A percentile compares a stretch with the other conserved stretches of the same genome.
Conservation (phyloP, 2,888 invertebrate genomes). For the Hoplodrina blanda region DNA sequence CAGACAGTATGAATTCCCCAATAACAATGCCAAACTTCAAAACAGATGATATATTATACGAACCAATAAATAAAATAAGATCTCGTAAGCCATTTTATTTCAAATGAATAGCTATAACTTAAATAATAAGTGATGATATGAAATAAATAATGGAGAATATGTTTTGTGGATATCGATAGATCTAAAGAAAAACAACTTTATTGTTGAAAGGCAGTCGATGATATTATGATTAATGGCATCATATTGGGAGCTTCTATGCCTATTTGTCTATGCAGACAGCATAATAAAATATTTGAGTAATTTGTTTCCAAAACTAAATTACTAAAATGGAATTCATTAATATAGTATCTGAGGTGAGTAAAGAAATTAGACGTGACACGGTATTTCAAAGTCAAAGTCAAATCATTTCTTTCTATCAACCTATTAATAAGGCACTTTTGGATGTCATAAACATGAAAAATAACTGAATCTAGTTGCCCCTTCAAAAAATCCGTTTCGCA, state of each 20-base stretch:
- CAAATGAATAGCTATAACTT: constrained; percentile 33
- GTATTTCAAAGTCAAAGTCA: too few relatives aligned
- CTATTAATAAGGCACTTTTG: too few relatives aligned
- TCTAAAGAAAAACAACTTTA: constrained; percentile 43
- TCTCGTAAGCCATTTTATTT: constrained; percentile 31
- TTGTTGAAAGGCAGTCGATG: constrained; percentile 23
- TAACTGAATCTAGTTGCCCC: too few relatives aligned
- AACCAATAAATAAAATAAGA: constrained; percentile 35
- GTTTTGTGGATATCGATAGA: constrained; percentile 9
- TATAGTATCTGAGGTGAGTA: too few relatives aligned
- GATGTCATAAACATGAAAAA: too few relatives aligned
- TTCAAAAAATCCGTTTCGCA: too few relatives aligned
- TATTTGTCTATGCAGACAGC: constrained; percentile 13
- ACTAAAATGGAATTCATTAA: too few relatives aligned
- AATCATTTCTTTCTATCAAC: too few relatives aligned
- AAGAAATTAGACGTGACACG: too few relatives aligned
- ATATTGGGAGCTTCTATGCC: constrained; percentile 4
- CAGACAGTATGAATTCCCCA: constrained; percentile 6
- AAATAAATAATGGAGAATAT: constrained; percentile 47
- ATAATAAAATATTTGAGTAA: background rate
- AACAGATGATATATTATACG: constrained; percentile 26
- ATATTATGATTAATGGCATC: constrained; percentile 28
- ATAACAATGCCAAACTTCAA: constrained; percentile 23
- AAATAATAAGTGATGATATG: constrained; percentile 42
- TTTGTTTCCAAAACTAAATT: background rate